Evolutionary conservation across 2,888 invertebrate species (phyloP), one percentile per base, ranked within the genome.

Genomic region (Xestia rhomboidea): DNA sequence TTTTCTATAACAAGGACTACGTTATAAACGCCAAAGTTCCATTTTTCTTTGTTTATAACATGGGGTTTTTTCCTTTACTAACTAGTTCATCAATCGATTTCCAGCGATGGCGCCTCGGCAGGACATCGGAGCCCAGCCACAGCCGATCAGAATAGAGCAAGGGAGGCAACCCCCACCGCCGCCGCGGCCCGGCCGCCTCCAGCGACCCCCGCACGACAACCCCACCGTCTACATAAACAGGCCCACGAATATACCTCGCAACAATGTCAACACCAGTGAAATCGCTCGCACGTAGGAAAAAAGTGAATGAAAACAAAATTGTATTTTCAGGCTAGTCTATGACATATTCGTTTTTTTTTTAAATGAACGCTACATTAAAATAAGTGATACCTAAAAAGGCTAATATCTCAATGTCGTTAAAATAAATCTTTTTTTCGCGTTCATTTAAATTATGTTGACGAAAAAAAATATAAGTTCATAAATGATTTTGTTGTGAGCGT

Each of bases 141-240:
- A 93, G 82, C 90, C 92, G 70, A 89, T 93, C 82, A 92, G 90
- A 73, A 90, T 92, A 73, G 94, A 92, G 77, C 91, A 91, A 63
- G 88, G 87, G 68, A 89, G 93, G 80, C 90, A 92, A 10, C 93
- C 95, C 44, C 95, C 94, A 27, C 95, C 95, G 0, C 95, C 96
- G 0, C 96, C 96, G 1, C 88, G 93, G 2, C 96, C 95, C 1
- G 96, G 96, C 7, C 94, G 96, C 82, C 88, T 94, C 71, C 96
- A 96, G 91, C 91, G 96, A 18, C 96, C 96, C 69, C 96, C 96
- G 2, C 96, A 96, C 84, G 96, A 96, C 88, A 91, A 96, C 90
- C 96, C 96, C 10, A 88, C 93, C 2, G 91, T 83, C 72, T 96
- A 96, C 90, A 92, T 95, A 73, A 90, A 92, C 83, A 91, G 93